phyloP scores from a whole-genome alignment of 2,113 vertebrate species.

The Trichomycterus rosablanca region DNA sequence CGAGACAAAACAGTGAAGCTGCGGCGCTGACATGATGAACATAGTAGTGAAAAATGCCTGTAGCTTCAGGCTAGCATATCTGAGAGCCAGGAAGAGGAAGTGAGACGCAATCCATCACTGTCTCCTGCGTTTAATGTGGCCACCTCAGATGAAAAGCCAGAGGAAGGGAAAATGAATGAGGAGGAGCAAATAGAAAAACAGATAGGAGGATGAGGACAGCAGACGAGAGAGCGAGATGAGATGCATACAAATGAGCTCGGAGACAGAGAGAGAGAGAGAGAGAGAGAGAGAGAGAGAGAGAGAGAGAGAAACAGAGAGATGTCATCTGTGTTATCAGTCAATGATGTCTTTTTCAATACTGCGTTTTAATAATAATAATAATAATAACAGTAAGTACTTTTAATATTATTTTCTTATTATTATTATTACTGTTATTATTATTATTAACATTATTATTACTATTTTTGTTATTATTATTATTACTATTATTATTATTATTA shows the following conservation, averaged over 20 bases:
- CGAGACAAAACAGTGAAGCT: not conserved
- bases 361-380: too few species aligned
- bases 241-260: not conserved
- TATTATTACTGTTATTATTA: too few species aligned
- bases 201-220: conserved; percentile 9
- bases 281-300: not conserved
- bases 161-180: not conserved
- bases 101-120: conserved; percentile 52
- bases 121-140: conserved; percentile 56
- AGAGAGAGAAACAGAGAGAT: too few species aligned
- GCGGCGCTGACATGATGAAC: conserved; percentile 4
- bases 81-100: conserved; percentile 30
- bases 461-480: too few species aligned
- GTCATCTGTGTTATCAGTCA: too few species aligned
- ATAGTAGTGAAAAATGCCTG: conserved; percentile 30
- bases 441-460: too few species aligned
- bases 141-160: conserved; percentile 34
- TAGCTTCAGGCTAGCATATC: conserved; percentile 14
- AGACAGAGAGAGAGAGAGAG: conserved; percentile 5
- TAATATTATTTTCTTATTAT: too few species aligned
- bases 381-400: too few species aligned
- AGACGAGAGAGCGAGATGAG: not conserved
- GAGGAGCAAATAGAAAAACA: not conserved
- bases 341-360: too few species aligned
- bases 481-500: too few species aligned